Evolutionary conservation across 1,140 invertebrate species (phyloP), one percentile per base, ranked within the genome.

Genomic region (Anastrepha obliqua): DNA sequence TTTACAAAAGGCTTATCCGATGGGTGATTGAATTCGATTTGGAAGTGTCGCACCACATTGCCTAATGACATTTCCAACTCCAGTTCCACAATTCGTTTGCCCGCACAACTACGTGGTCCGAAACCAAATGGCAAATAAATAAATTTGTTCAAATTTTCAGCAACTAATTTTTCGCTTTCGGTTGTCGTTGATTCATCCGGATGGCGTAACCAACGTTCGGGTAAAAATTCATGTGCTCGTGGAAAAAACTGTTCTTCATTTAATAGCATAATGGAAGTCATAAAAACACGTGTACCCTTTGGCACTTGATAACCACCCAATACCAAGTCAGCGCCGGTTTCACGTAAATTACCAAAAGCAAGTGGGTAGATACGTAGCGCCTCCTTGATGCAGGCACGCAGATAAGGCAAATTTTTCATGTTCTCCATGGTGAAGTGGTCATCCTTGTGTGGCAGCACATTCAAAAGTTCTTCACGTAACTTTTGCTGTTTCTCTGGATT

Each of bases 31-130:
- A 95, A 95, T 55, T 94, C 94, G 4, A 95, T 90, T 47, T 94
- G 89, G 89, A 95, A 95, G 89, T 95, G 94, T 74, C 95, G 92
- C 58, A 95, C 93, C 47, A 96, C 91, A 90, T 95, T 94, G 29
- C 95, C 92, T 4, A 96, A 88, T 62, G 95, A 94, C 42, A 96
- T 94, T 90, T 96, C 95, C 85, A 97, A 90, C 91, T 97, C 96
- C 90, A 97, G 94, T 90, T 96, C 95, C 4, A 96, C 96, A 89
- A 97, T 95, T 86, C 96, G 93, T 88, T 95, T 94, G 15, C 95
- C 95, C 51, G 95, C 93, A 88, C 95, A 95, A 64, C 92, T 91
- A 44, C 95, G 91, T 6, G 94, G 94, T 17, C 96, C 96, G 85
- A 95, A 95, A 0, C 95, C 95, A 89, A 96, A 96, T 0, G 95